These are phyloP conservation scores for Drosophila lacicola DNA, from an alignment of 2,888 invertebrate genomes.

Conservation along the genomic window DNA sequence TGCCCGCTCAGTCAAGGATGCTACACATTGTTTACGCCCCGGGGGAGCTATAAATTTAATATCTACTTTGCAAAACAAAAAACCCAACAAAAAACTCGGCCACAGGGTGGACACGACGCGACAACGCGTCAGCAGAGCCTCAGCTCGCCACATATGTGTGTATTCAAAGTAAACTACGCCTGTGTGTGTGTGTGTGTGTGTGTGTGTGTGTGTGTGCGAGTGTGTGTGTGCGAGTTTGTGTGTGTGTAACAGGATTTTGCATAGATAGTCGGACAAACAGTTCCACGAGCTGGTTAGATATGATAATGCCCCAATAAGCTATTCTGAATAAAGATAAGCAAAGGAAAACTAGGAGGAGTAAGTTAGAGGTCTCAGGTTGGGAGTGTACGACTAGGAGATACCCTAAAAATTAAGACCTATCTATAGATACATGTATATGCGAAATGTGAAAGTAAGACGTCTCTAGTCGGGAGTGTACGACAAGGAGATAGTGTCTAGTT, in stretches of 20 bases:
- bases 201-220: constrained; percentile 2
- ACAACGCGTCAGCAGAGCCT: constrained; percentile 3
- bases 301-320: constrained; percentile 14
- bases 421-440: too few species aligned
- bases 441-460: too few species aligned
- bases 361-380: too few species aligned
- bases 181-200: constrained; percentile 1
- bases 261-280: constrained; percentile 9
- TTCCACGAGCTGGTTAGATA: constrained; percentile 2
- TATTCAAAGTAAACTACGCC: constrained; percentile 16
- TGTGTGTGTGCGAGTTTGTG: not conserved
- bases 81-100: constrained; percentile 49
- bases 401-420: too few species aligned
- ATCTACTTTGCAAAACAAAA: constrained; percentile 82
- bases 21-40: constrained; percentile 80
- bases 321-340: not conserved
- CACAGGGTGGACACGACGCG: constrained; percentile 10
- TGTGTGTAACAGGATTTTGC: constrained; percentile 24
- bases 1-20: constrained; percentile 48
- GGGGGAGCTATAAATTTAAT: constrained; percentile 85
- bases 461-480: too few species aligned
- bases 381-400: too few species aligned
- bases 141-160: constrained; percentile 7
- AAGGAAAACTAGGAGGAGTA: too few species aligned
- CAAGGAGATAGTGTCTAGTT: too few species aligned